These are phyloP conservation scores for Heteropelma amictum DNA, from an alignment of 2,888 invertebrate species.

Conservation along the genomic window DNA sequence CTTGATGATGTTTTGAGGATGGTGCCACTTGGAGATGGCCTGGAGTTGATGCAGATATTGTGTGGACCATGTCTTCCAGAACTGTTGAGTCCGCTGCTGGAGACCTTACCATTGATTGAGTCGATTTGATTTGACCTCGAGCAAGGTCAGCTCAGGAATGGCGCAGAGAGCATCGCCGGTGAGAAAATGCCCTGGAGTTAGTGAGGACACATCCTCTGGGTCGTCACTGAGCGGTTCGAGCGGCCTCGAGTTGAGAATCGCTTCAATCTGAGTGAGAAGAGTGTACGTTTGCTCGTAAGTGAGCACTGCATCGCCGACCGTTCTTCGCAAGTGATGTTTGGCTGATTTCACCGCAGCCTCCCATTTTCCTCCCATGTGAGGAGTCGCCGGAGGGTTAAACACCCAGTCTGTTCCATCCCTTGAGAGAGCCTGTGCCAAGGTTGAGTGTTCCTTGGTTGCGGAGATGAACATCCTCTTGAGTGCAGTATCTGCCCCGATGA, in stretches of 20 bases:
- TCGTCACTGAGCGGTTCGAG: slow-evolving; percentile 58
- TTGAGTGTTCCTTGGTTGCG: not conserved
- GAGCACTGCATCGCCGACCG: slow-evolving; percentile 53
- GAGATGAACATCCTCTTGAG: slow-evolving; percentile 6
- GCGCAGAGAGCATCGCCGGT: slow-evolving; percentile 53
- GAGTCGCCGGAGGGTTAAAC: slow-evolving; percentile 63
- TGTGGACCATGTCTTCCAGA: not conserved
- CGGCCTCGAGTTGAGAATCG: slow-evolving; percentile 63
- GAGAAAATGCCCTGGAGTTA: slow-evolving; percentile 68
- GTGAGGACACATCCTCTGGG: slow-evolving; percentile 50
- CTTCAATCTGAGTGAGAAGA: slow-evolving; percentile 60
- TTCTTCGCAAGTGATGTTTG: slow-evolving; percentile 60
- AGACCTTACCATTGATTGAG: not conserved
- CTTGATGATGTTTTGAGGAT: not conserved
- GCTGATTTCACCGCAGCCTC: slow-evolving; percentile 64
- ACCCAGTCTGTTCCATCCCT: slow-evolving; percentile 57
- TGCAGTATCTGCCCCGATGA: slow-evolving; percentile 1
- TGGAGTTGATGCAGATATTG: not conserved
- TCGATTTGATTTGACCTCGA: not conserved
- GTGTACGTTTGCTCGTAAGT: slow-evolving; percentile 65
- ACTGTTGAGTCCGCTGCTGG: not conserved
- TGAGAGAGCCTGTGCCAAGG: not conserved
- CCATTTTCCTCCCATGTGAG: slow-evolving; percentile 67
- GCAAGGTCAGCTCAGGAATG: slow-evolving; percentile 55
- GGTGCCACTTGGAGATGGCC: not conserved